Evolutionary conservation across 92 coral and sea anemone species (phyloP).

Genomic region (Epizoanthus rinbou): DNA sequence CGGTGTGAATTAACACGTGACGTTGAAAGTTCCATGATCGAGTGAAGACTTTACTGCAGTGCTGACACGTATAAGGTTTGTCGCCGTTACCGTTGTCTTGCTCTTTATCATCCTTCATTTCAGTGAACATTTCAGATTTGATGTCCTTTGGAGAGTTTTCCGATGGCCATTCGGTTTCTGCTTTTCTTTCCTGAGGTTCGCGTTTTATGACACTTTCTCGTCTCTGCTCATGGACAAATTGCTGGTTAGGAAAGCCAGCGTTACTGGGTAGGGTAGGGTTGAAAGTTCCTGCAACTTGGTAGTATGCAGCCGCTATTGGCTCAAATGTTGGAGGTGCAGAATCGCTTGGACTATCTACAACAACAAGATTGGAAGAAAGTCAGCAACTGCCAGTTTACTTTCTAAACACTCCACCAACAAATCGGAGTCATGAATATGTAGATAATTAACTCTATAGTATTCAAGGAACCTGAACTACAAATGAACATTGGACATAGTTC

Average conservation of each 20-base stretch:
- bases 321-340: constrained; percentile 39
- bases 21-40: constrained; percentile 99
- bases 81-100: constrained; percentile 71
- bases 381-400: constrained; percentile 16
- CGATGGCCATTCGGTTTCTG: constrained; percentile 41
- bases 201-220: constrained; percentile 28
- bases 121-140: constrained; percentile 63
- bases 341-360: constrained; percentile 34
- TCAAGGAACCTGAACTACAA: background rate
- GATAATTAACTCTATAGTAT: background rate
- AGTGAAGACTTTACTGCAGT: constrained; percentile 96
- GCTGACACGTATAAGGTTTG: constrained; percentile 93
- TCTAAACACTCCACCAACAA: background rate
- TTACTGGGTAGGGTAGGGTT: constrained; percentile 53
- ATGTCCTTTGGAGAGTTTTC: constrained; percentile 41
- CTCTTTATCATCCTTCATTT: constrained; percentile 81
- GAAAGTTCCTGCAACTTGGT: background rate
- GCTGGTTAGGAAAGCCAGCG: constrained; percentile 51
- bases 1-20: constrained; percentile 96
- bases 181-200: constrained; percentile 45
- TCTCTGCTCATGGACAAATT: constrained; percentile 51
- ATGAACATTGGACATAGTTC: too few species aligned
- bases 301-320: constrained; percentile 15
- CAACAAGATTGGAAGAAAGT: background rate
- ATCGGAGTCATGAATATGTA: background rate